phyloP scores from a whole-genome alignment of 2,797 vertebrate species.

The Hipposideros larvatus region DNA sequence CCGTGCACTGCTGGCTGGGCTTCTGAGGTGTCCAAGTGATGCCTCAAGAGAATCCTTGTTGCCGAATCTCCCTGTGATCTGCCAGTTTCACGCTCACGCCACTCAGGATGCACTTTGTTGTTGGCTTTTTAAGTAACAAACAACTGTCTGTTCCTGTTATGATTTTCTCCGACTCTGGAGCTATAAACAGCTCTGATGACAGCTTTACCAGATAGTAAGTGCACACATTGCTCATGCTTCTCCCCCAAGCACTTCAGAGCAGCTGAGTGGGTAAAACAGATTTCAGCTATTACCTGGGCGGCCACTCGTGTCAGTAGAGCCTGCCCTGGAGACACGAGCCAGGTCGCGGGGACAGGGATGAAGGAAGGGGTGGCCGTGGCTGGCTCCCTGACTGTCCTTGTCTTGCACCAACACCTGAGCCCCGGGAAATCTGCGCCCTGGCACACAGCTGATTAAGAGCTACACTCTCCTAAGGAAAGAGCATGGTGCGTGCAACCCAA shows the following conservation, averaged over 20 bases:
- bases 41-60: background rate
- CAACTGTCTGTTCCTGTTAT: slow-evolving; percentile 53
- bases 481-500: background rate
- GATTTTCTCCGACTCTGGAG: slow-evolving; percentile 45
- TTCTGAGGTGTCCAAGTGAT: background rate
- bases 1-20: background rate
- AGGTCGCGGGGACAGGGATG: background rate
- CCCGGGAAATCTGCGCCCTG: background rate
- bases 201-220: background rate
- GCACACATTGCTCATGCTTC: slow-evolving; percentile 7
- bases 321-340: background rate
- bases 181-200: background rate
- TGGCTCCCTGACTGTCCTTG: background rate
- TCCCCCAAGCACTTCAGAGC: slow-evolving; percentile 36
- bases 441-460: background rate
- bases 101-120: background rate
- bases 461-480: background rate
- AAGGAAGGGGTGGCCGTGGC: background rate
- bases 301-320: background rate
- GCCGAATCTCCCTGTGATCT: background rate
- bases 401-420: background rate
- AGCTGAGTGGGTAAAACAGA: slow-evolving; percentile 61
- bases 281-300: slow-evolving; percentile 49
- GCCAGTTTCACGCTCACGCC: background rate
- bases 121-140: slow-evolving; percentile 67